Evolutionary conservation across 2,113 vertebrate genomes (phyloP).

Genomic region (Mormyrus iriodes): DNA sequence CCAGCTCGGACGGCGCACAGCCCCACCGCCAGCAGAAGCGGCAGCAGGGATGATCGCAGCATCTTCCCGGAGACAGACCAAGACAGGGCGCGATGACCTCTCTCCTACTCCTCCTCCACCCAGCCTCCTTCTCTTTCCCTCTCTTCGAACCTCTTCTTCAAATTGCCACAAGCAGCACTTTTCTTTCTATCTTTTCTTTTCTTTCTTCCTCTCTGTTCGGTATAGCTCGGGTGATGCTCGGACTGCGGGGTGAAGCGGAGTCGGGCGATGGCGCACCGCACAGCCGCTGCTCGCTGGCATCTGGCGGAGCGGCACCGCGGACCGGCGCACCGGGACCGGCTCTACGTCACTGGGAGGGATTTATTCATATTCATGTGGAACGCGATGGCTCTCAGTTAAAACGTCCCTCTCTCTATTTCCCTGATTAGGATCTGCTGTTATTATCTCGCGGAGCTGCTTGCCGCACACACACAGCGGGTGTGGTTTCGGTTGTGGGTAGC

Average conservation of each 20-base stretch:
- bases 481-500: background rate
- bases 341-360: conserved; percentile 55
- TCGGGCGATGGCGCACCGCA: background rate
- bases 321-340: conserved; percentile 49
- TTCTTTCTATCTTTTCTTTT: conserved; percentile 14
- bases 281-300: conserved; percentile 33
- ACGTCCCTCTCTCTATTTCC: background rate
- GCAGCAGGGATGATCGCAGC: conserved; percentile 50
- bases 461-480: background rate
- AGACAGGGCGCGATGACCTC: conserved; percentile 37
- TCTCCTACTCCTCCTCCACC: conserved; percentile 32
- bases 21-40: conserved; percentile 51
- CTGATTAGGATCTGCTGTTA: background rate
- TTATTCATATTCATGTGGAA: conserved; percentile 32
- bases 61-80: conserved; percentile 44
- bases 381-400: background rate
- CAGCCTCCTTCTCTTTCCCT: conserved; percentile 12
- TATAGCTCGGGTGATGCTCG: conserved; percentile 24
- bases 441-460: background rate
- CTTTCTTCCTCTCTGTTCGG: conserved; percentile 4
- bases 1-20: conserved; percentile 55
- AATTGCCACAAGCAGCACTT: background rate
- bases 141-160: conserved; percentile 17
- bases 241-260: background rate
- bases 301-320: conserved; percentile 48